These are phyloP conservation scores for Nymphalis urticae DNA, from an alignment of 2,888 invertebrate species.

Conservation along the genomic window DNA sequence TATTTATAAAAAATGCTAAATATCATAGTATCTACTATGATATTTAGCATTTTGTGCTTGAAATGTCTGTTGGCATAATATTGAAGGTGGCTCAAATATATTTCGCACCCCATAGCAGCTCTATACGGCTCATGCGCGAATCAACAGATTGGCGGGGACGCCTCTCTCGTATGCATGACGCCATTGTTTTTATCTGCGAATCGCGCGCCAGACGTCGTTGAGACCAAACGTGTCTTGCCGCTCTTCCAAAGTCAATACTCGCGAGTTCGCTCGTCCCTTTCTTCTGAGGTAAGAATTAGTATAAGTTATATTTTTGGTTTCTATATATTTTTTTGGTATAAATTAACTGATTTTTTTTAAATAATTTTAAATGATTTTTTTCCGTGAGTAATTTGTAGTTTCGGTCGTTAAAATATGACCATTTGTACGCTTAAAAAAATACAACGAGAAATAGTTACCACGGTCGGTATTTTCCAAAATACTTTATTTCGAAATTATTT, in stretches of 20 bases:
- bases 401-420: too few species aligned
- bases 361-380: too few species aligned
- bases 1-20: background rate
- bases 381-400: too few species aligned
- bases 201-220: slow-evolving; percentile 52
- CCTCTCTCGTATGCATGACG: slow-evolving; percentile 38
- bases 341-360: background rate
- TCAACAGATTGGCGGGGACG: slow-evolving; percentile 61
- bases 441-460: too few species aligned
- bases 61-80: slow-evolving; percentile 5
- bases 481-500: too few species aligned
- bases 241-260: slow-evolving; percentile 45
- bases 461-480: too few species aligned
- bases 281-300: slow-evolving; percentile 29
- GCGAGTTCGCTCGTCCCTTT: slow-evolving; percentile 37
- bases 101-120: slow-evolving; percentile 39
- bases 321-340: too few species aligned
- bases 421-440: too few species aligned
- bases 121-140: slow-evolving; percentile 54
- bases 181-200: slow-evolving; percentile 40
- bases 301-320: slow-evolving; percentile 14
- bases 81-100: slow-evolving; percentile 28
- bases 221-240: slow-evolving; percentile 45
- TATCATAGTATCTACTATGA: slow-evolving; percentile 16
- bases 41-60: slow-evolving; percentile 7